Percentiles rank a stretch among this genome's conserved stretches.
These are phyloP conservation scores for Emydoidea blandingii DNA, from an alignment of 2,797 vertebrate species.

Conservation along the genomic window DNA sequence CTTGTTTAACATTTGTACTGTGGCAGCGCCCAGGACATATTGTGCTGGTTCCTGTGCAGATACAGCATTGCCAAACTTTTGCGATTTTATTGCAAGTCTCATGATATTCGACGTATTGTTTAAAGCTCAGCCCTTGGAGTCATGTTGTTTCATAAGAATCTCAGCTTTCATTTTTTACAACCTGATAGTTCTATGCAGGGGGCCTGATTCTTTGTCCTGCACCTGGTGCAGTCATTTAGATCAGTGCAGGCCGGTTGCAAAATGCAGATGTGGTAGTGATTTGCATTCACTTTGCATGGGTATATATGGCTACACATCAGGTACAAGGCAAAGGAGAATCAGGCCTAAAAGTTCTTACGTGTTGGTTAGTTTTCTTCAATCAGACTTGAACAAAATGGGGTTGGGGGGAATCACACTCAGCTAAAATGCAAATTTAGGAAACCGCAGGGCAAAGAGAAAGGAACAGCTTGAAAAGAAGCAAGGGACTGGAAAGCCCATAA, in stretches of 20 bases:
- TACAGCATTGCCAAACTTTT: too few relatives aligned
- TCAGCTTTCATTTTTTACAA: neutral
- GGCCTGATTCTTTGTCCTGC: neutral
- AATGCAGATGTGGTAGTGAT: neutral
- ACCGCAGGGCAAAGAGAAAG: neutral
- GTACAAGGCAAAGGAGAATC: neutral
- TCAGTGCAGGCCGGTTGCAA: neutral
- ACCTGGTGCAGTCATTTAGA: neutral
- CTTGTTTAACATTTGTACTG: neutral
- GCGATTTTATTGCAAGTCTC: neutral
- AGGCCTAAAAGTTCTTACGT: neutral
- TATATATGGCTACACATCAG: neutral
- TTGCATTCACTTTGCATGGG: neutral
- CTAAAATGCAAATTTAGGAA: neutral
- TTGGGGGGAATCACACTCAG: neutral
- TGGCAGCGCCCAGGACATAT: neutral
- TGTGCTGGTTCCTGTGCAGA: neutral
- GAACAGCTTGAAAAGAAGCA: neutral
- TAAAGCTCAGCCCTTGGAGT: neutral
- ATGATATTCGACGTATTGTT: neutral
- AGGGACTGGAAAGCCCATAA: neutral
- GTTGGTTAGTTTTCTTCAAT: neutral
- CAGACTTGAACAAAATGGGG: neutral
- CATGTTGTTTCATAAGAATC: neutral
- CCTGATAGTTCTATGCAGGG: neutral